Conservation (phyloP, 2,888 invertebrate genomes). For the Apantesis nais region DNA sequence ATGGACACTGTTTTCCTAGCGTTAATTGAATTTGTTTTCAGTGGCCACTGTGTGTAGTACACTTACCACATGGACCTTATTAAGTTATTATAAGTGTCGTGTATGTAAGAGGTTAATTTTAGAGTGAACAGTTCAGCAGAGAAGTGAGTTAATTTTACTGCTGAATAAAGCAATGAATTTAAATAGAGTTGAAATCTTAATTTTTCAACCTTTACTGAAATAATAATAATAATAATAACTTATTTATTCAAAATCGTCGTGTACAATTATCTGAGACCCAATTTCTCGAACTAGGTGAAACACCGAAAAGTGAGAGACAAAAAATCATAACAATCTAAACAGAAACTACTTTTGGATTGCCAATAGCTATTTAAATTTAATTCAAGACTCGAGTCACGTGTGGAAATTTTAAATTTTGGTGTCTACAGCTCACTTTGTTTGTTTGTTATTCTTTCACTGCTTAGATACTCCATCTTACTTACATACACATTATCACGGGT, state of each 20-base stretch:
- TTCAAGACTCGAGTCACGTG: too few relatives aligned
- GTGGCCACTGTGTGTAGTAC: constrained; percentile 27
- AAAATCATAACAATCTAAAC: neutral
- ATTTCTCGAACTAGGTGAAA: too few relatives aligned
- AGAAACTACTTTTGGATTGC: neutral
- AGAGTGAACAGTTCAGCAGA: neutral
- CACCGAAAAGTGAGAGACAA: too few relatives aligned
- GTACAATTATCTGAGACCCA: too few relatives aligned
- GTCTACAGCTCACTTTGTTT: too few relatives aligned
- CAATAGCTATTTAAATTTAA: too few relatives aligned
- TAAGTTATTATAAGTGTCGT: constrained; percentile 14
- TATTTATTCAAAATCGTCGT: too few relatives aligned
- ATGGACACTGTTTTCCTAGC: constrained; percentile 32
- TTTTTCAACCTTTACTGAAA: neutral
- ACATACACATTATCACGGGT: neutral
- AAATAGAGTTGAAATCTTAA: neutral
- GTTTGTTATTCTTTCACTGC: neutral
- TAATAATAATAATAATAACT: too few relatives aligned
- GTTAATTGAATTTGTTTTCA: constrained; percentile 39
- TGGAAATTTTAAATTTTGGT: too few relatives aligned
- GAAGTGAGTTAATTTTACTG: neutral
- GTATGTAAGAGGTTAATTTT: neutral
- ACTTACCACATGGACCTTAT: constrained; percentile 27
- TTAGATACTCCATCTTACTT: neutral
- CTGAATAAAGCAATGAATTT: neutral